phyloP scores from a whole-genome alignment of 30 jellyfish, hydroid and myxozoan species.

The Hydra vulgaris region DNA sequence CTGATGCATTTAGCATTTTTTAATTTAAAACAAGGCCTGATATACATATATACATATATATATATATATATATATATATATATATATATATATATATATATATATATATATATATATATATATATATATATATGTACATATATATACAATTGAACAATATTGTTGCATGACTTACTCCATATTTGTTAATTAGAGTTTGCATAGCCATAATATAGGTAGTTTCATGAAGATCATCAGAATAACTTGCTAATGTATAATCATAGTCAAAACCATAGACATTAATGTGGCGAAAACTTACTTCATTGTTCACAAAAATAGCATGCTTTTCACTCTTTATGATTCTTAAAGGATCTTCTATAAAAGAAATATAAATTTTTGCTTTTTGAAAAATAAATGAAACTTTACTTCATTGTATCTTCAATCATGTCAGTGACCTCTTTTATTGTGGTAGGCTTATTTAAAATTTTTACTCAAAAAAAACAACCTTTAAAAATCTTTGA shows the following conservation, averaged over 20 bases:
- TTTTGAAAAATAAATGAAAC: background rate
- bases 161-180: conserved; percentile 54
- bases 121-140: no score
- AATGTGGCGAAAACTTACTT: conserved; percentile 66
- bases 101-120: no score
- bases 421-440: no score
- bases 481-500: background rate
- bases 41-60: no score
- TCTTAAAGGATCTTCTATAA: background rate
- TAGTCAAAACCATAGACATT: conserved; percentile 95
- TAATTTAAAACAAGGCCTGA: no score
- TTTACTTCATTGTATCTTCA: no score
- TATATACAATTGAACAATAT: no score
- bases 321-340: conserved; percentile 24
- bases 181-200: conserved; percentile 45
- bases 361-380: background rate
- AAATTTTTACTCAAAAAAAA: background rate
- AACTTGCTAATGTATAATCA: conserved; percentile 80
- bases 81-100: no score
- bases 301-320: conserved; percentile 95
- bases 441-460: background rate
- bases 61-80: no score
- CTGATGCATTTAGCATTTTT: no score
- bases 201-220: conserved; percentile 49
- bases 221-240: conserved; percentile 68